Evolutionary conservation across 2,113 vertebrate genomes (phyloP).

Genomic region (Gymnobelideus leadbeateri): DNA sequence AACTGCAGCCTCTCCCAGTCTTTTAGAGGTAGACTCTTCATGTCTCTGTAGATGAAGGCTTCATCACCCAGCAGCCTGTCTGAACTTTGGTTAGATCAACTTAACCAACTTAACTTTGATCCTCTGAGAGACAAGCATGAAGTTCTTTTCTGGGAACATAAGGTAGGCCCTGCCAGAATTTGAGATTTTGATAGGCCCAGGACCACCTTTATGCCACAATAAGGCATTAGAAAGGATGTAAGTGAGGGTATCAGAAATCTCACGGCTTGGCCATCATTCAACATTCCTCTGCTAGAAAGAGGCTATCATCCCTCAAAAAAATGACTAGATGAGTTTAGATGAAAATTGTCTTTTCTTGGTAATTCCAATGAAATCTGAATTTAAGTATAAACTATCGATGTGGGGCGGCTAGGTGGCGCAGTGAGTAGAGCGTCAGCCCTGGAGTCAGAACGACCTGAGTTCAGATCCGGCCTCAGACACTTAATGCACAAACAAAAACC

Average conservation of each 20-base stretch:
- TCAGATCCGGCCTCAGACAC: too few relatives aligned
- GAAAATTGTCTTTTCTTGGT: slow-evolving; percentile 51
- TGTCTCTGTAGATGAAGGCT: neutral
- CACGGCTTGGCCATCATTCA: slow-evolving; percentile 28
- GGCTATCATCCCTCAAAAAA: slow-evolving; percentile 9
- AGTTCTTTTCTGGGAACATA: neutral
- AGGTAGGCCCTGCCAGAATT: neutral
- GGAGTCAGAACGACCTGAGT: too few relatives aligned
- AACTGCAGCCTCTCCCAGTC: neutral
- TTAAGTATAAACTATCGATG: too few relatives aligned
- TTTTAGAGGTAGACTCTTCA: neutral
- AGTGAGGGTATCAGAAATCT: slow-evolving; percentile 9
- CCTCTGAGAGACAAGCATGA: neutral
- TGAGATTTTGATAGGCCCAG: neutral
- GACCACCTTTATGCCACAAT: neutral
- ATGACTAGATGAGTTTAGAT: slow-evolving; percentile 12
- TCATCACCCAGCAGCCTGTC: neutral
- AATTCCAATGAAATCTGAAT: slow-evolving; percentile 48
- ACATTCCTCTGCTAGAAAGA: neutral
- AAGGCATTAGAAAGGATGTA: neutral
- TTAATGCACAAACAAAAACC: too few relatives aligned
- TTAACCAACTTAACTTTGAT: neutral
- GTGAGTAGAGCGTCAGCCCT: too few relatives aligned
- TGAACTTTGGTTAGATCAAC: neutral
- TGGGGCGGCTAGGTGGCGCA: too few relatives aligned